Base-by-base conservation (phyloP, 2,113 vertebrate genomes). In the Kobus ellipsiprymnus region DNA sequence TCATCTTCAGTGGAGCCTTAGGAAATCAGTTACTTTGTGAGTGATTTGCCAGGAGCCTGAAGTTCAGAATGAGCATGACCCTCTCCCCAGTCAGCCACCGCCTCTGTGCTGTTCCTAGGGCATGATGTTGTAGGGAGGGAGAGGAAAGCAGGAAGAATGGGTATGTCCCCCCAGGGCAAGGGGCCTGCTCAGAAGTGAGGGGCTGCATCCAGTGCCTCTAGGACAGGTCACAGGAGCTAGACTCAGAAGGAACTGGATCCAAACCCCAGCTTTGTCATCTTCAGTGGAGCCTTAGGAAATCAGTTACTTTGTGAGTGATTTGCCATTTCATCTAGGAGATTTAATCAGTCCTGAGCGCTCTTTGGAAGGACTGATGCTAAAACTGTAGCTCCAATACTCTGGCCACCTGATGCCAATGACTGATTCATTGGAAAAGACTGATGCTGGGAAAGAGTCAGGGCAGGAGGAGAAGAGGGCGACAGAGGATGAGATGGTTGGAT, bases 21-120 rank as follows among this genome's bases (percentile, higher is more conserved):
- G n/a, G n/a, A n/a, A n/a, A n/a, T n/a, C n/a, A n/a, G n/a, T n/a
- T n/a, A n/a, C n/a, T n/a, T n/a, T n/a, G n/a, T n/a, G n/a, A n/a
- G n/a, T n/a, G n/a, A n/a, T n/a, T n/a, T n/a, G n/a, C n/a, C n/a
- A n/a, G n/a, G n/a, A n/a, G n/a, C n/a, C 55, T 98, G 6, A 95
- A 99, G 15, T 87, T 92, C 91, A 54, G 92, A 44, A 0, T 91
- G 0, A 98, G 99, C 52, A 2, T 98, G 0, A 98, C 99, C 0
- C 0, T 98, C 0, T 60, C 97, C 5, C 99, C 99, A 0, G 23
- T 90, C 14, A 98, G 98, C 57, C 99, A 99, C 97, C 91, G 97
- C 88, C 98, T 99, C 98, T 98, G 98, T 0, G 98, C 99, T 0
- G 33, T 98, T 17, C 95, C 95, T 46, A 98, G 98, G 6, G 54